These are phyloP conservation scores for Euproctis similis DNA, from an alignment of 2,888 invertebrate species.

Conservation along the genomic window DNA sequence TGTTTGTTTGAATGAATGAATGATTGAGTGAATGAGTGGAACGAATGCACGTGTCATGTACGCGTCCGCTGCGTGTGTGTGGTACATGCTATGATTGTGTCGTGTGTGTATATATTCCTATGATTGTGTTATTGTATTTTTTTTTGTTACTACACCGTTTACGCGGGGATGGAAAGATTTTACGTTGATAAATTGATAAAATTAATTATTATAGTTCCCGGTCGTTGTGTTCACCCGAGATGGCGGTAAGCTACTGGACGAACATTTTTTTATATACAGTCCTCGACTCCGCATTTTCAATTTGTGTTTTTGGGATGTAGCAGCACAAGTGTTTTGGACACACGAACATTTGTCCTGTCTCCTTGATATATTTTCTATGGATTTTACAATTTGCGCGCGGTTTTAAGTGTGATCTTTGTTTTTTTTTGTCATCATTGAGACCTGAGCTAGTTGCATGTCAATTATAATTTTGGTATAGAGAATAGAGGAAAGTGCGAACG, in stretches of 20 bases:
- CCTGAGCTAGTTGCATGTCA: slow-evolving; percentile 31
- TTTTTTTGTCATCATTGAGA: slow-evolving; percentile 25
- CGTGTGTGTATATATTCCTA: slow-evolving; percentile 33
- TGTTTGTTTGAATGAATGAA: slow-evolving; percentile 17
- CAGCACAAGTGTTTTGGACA: slow-evolving; percentile 32
- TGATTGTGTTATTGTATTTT: slow-evolving; percentile 59
- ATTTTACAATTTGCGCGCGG: slow-evolving; percentile 38
- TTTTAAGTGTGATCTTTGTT: slow-evolving; percentile 24
- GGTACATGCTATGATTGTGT: too few species aligned
- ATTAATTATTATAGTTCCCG: slow-evolving; percentile 34
- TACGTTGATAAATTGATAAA: slow-evolving; percentile 45
- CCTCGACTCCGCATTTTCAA: slow-evolving; percentile 36
- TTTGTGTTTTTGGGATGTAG: slow-evolving; percentile 34
- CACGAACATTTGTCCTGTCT: slow-evolving; percentile 38
- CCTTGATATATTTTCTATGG: slow-evolving; percentile 45
- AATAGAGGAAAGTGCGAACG: slow-evolving; percentile 26
- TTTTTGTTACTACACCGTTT: slow-evolving; percentile 56
- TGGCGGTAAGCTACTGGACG: slow-evolving; percentile 24
- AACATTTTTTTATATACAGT: slow-evolving; percentile 37
- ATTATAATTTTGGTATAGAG: slow-evolving; percentile 32
- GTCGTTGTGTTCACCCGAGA: slow-evolving; percentile 26
- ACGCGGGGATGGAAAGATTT: slow-evolving; percentile 41
- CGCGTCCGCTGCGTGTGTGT: too few species aligned
- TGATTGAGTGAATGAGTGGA: too few species aligned
- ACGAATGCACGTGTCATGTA: too few species aligned